These are phyloP conservation scores for Alligator sinensis DNA, from an alignment of 2,113 vertebrate genomes.

Conservation along the genomic window DNA sequence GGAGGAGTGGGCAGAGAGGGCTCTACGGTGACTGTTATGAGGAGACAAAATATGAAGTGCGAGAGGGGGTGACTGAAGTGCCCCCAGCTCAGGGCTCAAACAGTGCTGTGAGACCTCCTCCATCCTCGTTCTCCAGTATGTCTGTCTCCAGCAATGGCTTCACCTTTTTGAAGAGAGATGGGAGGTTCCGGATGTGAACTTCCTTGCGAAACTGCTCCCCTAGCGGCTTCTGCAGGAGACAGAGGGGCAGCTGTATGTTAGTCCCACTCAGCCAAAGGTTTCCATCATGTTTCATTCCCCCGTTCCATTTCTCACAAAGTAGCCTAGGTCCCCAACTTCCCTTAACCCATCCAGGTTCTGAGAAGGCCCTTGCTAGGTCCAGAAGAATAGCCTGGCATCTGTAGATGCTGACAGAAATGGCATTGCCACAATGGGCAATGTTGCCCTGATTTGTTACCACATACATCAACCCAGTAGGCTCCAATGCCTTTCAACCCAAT, in stretches of 20 bases:
- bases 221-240: constrained; percentile 89
- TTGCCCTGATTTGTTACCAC: not conserved
- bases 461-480: not conserved
- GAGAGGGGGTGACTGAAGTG: constrained; percentile 54
- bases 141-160: constrained; percentile 85
- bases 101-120: constrained; percentile 81
- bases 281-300: not conserved
- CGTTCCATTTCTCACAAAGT: not conserved
- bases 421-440: not conserved
- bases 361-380: not conserved
- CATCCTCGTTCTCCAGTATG: constrained; percentile 80
- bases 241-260: constrained; percentile 17
- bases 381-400: not conserved
- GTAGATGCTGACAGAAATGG: not conserved
- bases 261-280: not conserved
- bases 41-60: constrained; percentile 67
- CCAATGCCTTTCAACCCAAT: not conserved
- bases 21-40: constrained; percentile 77
- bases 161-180: constrained; percentile 93
- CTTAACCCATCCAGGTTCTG: rapidly evolving
- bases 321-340: not conserved
- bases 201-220: constrained; percentile 98
- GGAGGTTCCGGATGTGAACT: constrained; percentile 98
- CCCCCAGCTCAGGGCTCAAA: constrained; percentile 84
- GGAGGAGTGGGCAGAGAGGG: constrained; percentile 59